phyloP scores from a whole-genome alignment of 1,140 invertebrate genomes.

The Drosophila ananassae region DNA sequence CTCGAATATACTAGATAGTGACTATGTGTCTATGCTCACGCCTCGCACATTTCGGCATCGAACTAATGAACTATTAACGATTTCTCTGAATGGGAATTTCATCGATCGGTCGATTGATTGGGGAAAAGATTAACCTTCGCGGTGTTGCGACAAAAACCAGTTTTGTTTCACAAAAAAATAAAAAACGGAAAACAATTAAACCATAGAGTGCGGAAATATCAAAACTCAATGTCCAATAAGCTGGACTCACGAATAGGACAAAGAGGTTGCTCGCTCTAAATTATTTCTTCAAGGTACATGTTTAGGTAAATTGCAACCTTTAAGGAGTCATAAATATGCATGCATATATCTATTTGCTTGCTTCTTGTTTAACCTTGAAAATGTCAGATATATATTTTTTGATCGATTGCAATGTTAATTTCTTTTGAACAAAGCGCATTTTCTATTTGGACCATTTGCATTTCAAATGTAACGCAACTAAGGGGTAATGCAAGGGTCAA shows the following conservation, averaged over 20 bases:
- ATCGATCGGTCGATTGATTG: conserved; percentile 27
- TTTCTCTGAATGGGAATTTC: conserved; percentile 47
- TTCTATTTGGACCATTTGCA: conserved; percentile 19
- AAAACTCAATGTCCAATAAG: conserved; percentile 26
- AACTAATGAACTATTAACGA: conserved; percentile 54
- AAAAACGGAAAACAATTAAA: conserved; percentile 31
- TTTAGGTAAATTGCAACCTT: neutral
- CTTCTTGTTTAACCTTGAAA: neutral
- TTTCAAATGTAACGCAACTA: conserved; percentile 29
- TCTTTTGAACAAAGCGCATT: neutral
- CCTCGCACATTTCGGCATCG: conserved; percentile 36
- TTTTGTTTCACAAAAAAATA: conserved; percentile 20
- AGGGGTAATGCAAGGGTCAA: conserved; percentile 11
- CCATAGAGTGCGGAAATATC: conserved; percentile 29
- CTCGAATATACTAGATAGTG: neutral
- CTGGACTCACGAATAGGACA: conserved; percentile 18
- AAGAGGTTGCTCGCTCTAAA: neutral
- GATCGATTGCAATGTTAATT: neutral
- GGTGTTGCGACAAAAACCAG: conserved; percentile 61
- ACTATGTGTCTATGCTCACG: conserved; percentile 8
- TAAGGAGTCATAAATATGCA: neutral
- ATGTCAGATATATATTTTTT: neutral
- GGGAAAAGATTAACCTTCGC: conserved; percentile 76
- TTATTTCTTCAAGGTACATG: neutral
- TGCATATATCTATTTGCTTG: neutral